phyloP scores from a whole-genome alignment of 1,140 invertebrate species.

The Leptinotarsa undecemlineata region DNA sequence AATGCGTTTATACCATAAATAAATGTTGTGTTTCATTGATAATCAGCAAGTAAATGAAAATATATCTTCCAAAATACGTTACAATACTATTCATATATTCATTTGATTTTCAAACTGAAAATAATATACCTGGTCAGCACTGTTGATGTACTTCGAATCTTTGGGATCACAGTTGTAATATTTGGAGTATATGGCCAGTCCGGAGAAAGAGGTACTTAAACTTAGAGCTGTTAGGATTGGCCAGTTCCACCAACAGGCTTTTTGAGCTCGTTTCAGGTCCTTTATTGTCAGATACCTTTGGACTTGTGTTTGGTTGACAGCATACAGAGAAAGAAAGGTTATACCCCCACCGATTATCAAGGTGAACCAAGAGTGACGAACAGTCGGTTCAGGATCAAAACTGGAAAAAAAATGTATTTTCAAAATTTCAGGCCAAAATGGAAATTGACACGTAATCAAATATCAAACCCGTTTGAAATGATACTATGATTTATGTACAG shows the following conservation, averaged over 20 bases:
- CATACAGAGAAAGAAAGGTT: slow-evolving; percentile 77
- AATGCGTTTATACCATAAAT: too few relatives aligned
- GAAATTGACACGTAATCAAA: too few relatives aligned
- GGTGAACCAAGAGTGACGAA: slow-evolving; percentile 75
- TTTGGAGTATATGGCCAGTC: slow-evolving; percentile 77
- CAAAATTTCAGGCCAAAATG: background rate
- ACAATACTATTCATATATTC: background rate
- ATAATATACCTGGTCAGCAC: slow-evolving; percentile 56
- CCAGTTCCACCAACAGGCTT: slow-evolving; percentile 70
- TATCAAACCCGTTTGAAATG: too few relatives aligned
- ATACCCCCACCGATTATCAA: slow-evolving; percentile 73
- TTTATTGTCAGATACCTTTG: slow-evolving; percentile 81
- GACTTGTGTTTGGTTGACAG: slow-evolving; percentile 83
- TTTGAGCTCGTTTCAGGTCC: slow-evolving; percentile 67
- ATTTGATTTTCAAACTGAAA: background rate
- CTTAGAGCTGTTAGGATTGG: slow-evolving; percentile 72
- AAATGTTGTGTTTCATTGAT: too few relatives aligned
- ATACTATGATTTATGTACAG: too few relatives aligned
- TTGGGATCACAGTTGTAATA: slow-evolving; percentile 79
- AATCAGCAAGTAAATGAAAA: too few relatives aligned
- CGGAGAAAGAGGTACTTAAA: slow-evolving; percentile 73
- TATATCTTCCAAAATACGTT: too few relatives aligned
- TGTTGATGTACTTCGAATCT: slow-evolving; percentile 58
- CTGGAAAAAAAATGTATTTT: slow-evolving; percentile 49
- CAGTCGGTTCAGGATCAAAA: slow-evolving; percentile 69